These are phyloP conservation scores for Heteropelma amictum DNA, from an alignment of 2,888 invertebrate species.

Conservation along the genomic window DNA sequence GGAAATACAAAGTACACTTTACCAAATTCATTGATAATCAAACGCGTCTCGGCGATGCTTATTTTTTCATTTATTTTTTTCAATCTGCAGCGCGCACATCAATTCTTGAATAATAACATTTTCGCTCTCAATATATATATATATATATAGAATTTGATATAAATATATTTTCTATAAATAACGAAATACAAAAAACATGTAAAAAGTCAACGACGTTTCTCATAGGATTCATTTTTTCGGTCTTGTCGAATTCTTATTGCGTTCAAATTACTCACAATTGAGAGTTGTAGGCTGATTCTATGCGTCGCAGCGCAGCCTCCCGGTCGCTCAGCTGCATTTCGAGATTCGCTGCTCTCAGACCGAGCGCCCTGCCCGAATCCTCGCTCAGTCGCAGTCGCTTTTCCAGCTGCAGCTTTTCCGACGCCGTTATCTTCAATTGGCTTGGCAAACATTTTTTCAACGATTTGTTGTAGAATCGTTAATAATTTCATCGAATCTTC, in stretches of 20 bases:
- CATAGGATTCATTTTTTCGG: background rate
- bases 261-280: conserved; percentile 63
- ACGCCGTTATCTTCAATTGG: conserved; percentile 62
- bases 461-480: too few species aligned
- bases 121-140: too few species aligned
- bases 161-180: too few species aligned
- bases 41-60: too few species aligned
- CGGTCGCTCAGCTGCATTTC: conserved; percentile 67
- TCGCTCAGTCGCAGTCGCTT: conserved; percentile 63
- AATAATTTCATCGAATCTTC: too few species aligned
- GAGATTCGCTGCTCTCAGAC: conserved; percentile 60
- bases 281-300: conserved; percentile 67
- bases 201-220: too few species aligned
- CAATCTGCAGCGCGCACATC: too few species aligned
- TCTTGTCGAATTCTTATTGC: background rate
- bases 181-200: too few species aligned
- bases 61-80: background rate
- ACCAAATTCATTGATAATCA: background rate
- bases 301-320: conserved; percentile 65
- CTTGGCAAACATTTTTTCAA: too few species aligned
- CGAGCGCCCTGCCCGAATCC: conserved; percentile 61
- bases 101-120: too few species aligned
- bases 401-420: conserved; percentile 63
- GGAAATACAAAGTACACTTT: background rate
- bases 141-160: too few species aligned